Evolutionary conservation across 1,140 invertebrate species (phyloP), one percentile per base, ranked within the genome.

Genomic region (Drosophila carrolli): DNA sequence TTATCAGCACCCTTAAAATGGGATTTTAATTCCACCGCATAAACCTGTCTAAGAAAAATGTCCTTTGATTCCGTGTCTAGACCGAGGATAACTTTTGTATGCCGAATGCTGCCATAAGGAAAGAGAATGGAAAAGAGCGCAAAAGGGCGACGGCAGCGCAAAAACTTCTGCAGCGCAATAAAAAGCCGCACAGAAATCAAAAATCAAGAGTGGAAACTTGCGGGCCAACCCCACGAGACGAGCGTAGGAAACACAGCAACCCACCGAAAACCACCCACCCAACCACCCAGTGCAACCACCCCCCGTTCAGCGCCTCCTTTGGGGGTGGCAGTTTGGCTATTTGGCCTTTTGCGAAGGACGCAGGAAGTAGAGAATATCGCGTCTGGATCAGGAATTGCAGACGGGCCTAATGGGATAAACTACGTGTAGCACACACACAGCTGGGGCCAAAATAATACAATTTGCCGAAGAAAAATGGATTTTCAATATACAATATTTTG

Each of bases 351-450:
- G 73, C 62, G 61, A 57, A 60, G 47, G 57, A 54, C 55, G 40
- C 29, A 51, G 35, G 40, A 32, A 54, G 44, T 40, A 43, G 57
- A 62, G 46, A 62, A 37, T 54, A 57, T 71, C 46, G 56, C 44
- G 66, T 57, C 68, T 50, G 68, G 68, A 72, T 72, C 81, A 80
- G 71, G 72, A 82, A 70, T 75, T 66, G 71, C 80, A 80, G 81
- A 83, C 80, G 48, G 53, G 76, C 84, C 68, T 88, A 86, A 85
- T 82, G 78, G 83, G 68, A 86, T 86, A 85, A 88, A 72, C 83
- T 82, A 78, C 67, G 47, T 78, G 40, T 50, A 47, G 61, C 41
- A 58, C 44, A 43, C 53, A 32, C 27, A 58, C 37, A 70, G n/a
- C 23, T n/a, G 50, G n/a, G 32, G 32, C 5, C 50, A 62, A 35